phyloP scores from a whole-genome alignment of 2,113 vertebrate genomes.

The Micronycteris hirsuta region DNA sequence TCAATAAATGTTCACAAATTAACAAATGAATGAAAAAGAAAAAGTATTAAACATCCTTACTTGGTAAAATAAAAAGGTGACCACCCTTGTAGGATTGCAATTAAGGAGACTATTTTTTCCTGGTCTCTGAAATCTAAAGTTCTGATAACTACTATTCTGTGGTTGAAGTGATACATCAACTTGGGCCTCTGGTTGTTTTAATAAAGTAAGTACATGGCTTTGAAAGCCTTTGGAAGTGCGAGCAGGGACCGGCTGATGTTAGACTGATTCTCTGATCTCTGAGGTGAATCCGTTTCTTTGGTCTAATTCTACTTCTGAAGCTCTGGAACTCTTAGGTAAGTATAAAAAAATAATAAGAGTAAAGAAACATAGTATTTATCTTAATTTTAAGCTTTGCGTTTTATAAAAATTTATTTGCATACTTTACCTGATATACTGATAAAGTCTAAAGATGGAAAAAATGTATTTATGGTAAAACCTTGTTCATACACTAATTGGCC shows the following conservation, averaged over 20 bases:
- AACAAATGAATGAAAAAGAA: not conserved
- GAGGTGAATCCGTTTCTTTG: not conserved
- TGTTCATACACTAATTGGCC: not conserved
- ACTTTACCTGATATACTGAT: not conserved
- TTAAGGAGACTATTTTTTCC: not conserved
- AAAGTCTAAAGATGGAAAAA: not conserved
- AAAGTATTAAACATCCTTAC: not conserved
- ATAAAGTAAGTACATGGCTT: not conserved
- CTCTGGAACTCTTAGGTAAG: not conserved
- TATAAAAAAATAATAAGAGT: not conserved
- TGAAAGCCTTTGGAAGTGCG: not conserved
- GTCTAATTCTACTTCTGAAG: not conserved
- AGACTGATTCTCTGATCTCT: not conserved
- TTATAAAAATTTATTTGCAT: not conserved
- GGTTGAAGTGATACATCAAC: not conserved
- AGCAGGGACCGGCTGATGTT: not conserved
- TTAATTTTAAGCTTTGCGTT: not conserved
- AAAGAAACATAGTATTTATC: not conserved
- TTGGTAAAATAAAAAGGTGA: not conserved
- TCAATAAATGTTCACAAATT: not conserved
- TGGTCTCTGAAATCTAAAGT: not conserved
- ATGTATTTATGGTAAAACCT: not conserved
- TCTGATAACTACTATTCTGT: not conserved
- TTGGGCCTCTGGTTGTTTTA: not conserved
- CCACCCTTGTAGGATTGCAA: not conserved